These are phyloP conservation scores for western clawed frog (Xenopus tropicalis) DNA, from an alignment of 2,113 vertebrate genomes.

Conservation along the genomic window DNA sequence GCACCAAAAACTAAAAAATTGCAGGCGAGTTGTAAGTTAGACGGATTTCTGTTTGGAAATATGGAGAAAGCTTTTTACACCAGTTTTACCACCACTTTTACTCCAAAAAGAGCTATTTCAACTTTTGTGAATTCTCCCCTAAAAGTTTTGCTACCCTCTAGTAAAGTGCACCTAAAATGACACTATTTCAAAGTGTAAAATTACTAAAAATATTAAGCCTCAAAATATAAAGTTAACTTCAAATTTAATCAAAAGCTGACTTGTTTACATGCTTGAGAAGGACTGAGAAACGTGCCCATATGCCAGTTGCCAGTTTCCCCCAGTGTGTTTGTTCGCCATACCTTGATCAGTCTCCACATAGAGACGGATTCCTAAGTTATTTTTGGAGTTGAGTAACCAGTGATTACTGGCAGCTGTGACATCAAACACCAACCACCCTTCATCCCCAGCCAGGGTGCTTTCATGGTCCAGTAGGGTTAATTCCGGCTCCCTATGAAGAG, in stretches of 20 bases:
- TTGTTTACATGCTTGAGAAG: not conserved
- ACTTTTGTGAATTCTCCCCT: too few species aligned
- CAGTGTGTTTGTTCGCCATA: conserved; percentile 52
- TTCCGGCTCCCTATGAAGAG: conserved; percentile 77
- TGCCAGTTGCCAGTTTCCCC: not conserved
- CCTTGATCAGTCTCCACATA: conserved; percentile 89
- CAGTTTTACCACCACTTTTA: too few species aligned
- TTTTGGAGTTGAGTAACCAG: conserved; percentile 76
- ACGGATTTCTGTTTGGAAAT: too few species aligned
- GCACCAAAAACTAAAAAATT: too few species aligned
- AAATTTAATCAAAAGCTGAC: not conserved
- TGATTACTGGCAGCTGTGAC: conserved; percentile 85
- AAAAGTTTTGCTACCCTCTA: too few species aligned
- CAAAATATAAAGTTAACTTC: not conserved
- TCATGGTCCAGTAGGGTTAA: conserved; percentile 89
- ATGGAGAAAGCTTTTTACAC: too few species aligned
- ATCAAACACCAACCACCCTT: conserved; percentile 93
- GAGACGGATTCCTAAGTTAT: conserved; percentile 84
- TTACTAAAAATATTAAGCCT: too few species aligned
- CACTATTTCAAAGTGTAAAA: too few species aligned
- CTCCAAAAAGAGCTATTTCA: too few species aligned
- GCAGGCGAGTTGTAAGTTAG: too few species aligned
- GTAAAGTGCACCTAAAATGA: too few species aligned
- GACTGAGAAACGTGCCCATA: not conserved
- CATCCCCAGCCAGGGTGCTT: conserved; percentile 76